Base-by-base conservation (phyloP, 2,888 invertebrate genomes). In the Coecobrya sp. region DNA sequence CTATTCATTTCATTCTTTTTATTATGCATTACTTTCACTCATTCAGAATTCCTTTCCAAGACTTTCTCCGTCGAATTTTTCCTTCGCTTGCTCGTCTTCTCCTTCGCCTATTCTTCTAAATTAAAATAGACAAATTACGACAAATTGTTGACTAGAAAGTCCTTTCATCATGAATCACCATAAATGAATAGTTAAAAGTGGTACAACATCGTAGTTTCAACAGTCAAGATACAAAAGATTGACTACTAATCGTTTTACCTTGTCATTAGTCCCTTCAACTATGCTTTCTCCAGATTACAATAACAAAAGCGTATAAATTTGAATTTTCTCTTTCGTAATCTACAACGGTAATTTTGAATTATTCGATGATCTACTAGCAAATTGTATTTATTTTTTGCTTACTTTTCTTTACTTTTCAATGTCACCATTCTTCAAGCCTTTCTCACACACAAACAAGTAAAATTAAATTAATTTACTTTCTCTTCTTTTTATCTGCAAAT, bases 401-500 rank as follows among this genome's bases (percentile, higher is more conserved):
- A 0, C n/a, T 55, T 55, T 36, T 36, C 36, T 36, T 36, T 36
- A 36, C 0, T 55, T 16, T 55, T n/a, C 55, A 11, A 19, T 19
- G 55, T 65, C 25, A 13, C 36, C 27, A 30, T 70, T 70, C 16
- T 70, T 70, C 30, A 27, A 27, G 30, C 7, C n/a, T 70, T 70
- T 70, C n/a, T 27, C 2, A 25, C 25, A 27, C 55, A n/a, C 1
- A 11, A 19, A 55, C 55, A 55, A 36, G 19, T n/a, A 68, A 68
- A 73, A n/a, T 73, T 42, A 73, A 73, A 42, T 73, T 73, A 19
- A 73, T 73, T 73, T 42, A 73, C 36, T 73, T 73, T 73, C 42
- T n/a, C 19, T 73, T 36, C 19, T 19, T 22, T 22, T 7, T 36
- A 68, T 68, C 68, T 68, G 68, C 7, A 68, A 68, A 68, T 68